Conservation (phyloP, 2,797 vertebrate species). For the Myioborus miniatus region DNA sequence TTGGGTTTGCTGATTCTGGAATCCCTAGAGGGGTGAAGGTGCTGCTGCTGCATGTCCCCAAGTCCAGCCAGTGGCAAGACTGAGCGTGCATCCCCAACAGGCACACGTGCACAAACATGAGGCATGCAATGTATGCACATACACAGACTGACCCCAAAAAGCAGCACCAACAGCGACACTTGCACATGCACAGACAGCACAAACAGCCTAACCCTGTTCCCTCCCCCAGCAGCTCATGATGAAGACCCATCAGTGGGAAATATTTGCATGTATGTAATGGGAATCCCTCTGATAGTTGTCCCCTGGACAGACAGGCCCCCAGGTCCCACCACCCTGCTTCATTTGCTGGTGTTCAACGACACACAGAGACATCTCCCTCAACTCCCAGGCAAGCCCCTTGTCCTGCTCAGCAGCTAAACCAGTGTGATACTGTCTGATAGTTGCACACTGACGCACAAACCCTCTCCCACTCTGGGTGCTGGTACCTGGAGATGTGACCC, state of each 20-base stretch:
- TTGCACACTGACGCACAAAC: background rate
- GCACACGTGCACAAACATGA: fast-evolving
- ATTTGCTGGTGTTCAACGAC: background rate
- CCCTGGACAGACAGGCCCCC: fast-evolving
- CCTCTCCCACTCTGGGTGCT: fast-evolving
- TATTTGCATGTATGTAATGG: fast-evolving
- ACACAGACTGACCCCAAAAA: background rate
- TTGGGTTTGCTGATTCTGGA: background rate
- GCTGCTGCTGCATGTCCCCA: background rate
- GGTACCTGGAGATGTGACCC: fast-evolving
- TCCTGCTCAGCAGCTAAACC: background rate
- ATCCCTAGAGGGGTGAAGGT: background rate
- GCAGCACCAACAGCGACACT: background rate
- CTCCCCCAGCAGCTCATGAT: background rate
- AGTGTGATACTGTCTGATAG: background rate
- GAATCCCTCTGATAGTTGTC: background rate
- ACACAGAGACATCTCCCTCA: fast-evolving
- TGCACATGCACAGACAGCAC: background rate
- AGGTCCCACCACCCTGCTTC: background rate
- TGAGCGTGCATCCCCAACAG: fast-evolving
- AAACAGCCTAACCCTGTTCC: background rate
- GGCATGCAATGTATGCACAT: fast-evolving
- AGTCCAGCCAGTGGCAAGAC: background rate
- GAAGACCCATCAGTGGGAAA: background rate
- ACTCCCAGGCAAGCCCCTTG: background rate